These are phyloP conservation scores for Eupithecia exiguata DNA, from an alignment of 2,888 invertebrate species.

Conservation along the genomic window DNA sequence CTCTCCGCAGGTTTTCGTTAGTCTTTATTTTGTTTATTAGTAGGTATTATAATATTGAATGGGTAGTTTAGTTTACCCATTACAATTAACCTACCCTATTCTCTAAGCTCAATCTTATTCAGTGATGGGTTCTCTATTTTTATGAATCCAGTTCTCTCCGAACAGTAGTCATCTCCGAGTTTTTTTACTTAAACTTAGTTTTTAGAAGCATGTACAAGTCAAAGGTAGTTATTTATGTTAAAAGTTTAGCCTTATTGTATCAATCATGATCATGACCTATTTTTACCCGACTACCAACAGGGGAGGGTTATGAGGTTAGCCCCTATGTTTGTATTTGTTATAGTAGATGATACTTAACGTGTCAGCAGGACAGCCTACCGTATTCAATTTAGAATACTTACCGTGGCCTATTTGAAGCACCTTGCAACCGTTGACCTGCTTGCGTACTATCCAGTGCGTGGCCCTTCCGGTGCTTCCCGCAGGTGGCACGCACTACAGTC, in stretches of 20 bases:
- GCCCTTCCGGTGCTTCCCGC: neutral
- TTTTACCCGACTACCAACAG: no score
- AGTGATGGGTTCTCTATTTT: neutral
- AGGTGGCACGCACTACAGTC: neutral
- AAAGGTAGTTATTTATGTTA: no score
- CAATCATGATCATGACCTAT: no score
- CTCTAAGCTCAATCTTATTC: neutral
- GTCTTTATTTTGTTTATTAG: neutral
- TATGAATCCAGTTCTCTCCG: neutral
- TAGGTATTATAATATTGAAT: neutral
- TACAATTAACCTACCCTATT: neutral
- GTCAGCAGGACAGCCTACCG: neutral
- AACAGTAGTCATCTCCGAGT: neutral
- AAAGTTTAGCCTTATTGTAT: no score
- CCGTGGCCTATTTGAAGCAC: neutral
- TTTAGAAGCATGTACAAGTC: no score
- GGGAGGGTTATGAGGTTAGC: no score
- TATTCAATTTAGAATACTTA: neutral
- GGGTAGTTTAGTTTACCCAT: neutral
- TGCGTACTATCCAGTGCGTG: neutral
- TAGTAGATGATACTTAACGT: no score
- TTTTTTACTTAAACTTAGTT: no score
- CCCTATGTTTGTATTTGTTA: no score
- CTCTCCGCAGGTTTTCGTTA: neutral
- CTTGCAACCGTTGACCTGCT: conserved; percentile 16